phyloP scores from a whole-genome alignment of 2,113 vertebrate species.

The Meles meles region DNA sequence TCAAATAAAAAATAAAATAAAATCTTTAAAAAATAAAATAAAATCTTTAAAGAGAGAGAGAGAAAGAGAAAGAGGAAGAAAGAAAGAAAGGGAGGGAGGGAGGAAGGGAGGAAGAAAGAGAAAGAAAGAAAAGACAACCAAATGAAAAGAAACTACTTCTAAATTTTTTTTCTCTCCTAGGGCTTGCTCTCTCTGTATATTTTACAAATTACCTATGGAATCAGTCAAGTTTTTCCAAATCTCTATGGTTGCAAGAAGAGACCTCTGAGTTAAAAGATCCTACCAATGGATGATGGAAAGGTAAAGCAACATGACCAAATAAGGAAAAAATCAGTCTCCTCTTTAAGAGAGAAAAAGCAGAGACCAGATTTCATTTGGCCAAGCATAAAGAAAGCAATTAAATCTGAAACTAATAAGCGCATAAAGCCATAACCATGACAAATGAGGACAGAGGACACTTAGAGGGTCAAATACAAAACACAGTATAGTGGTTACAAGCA shows the following conservation, averaged over 20 bases:
- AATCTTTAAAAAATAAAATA: neutral
- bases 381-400: constrained; percentile 14
- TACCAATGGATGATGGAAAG: neutral
- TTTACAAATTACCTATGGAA: neutral
- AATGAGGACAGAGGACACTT: neutral
- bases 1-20: too few species aligned
- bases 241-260: neutral
- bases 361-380: neutral
- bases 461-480: neutral
- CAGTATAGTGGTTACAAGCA: neutral
- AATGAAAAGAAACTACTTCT: neutral
- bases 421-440: constrained; percentile 15
- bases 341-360: neutral
- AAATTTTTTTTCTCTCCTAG: neutral
- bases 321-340: neutral
- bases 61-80: too few species aligned
- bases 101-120: neutral
- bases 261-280: neutral
- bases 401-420: constrained; percentile 23
- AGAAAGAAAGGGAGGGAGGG: too few species aligned
- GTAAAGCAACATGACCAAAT: neutral
- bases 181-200: neutral
- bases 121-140: neutral
- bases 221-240: constrained; percentile 29
- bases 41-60: neutral